Evolutionary conservation across 1,140 invertebrate genomes (phyloP).

Genomic region (Elymnias hypermnestra): DNA sequence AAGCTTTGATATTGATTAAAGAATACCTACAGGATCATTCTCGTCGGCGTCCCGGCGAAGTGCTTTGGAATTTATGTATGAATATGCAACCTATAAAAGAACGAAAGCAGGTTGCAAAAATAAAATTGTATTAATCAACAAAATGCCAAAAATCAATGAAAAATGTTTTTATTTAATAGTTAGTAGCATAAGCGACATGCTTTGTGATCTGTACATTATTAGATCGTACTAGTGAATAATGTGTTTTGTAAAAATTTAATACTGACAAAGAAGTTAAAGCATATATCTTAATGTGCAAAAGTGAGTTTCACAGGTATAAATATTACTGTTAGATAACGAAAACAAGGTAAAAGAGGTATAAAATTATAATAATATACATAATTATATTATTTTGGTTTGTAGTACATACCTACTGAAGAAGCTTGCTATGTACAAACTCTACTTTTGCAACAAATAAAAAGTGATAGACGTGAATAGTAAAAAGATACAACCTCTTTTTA

Average conservation of each 20-base stretch:
- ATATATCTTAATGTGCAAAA: neutral
- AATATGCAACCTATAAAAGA: conserved; percentile 74
- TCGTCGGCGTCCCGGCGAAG: conserved; percentile 65
- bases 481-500: too few relatives aligned
- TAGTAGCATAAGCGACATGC: conserved; percentile 39
- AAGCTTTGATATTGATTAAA: conserved; percentile 25
- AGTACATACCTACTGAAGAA: neutral
- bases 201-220: conserved; percentile 2
- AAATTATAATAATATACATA: too few relatives aligned
- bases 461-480: neutral
- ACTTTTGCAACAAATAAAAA: too few relatives aligned
- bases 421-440: neutral
- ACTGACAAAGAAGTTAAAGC: neutral
- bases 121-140: conserved; percentile 41
- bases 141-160: conserved; percentile 25
- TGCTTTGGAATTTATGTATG: conserved; percentile 65
- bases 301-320: neutral
- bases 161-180: conserved; percentile 27
- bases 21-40: conserved; percentile 78
- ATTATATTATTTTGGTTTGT: too few relatives aligned
- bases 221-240: neutral
- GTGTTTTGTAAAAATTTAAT: too few relatives aligned
- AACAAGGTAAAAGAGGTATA: too few relatives aligned
- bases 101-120: conserved; percentile 73
- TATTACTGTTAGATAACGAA: too few relatives aligned